Evolutionary conservation across 2,113 vertebrate genomes (phyloP), one percentile per base, ranked within the genome.

Genomic region (Amazona vittata): DNA sequence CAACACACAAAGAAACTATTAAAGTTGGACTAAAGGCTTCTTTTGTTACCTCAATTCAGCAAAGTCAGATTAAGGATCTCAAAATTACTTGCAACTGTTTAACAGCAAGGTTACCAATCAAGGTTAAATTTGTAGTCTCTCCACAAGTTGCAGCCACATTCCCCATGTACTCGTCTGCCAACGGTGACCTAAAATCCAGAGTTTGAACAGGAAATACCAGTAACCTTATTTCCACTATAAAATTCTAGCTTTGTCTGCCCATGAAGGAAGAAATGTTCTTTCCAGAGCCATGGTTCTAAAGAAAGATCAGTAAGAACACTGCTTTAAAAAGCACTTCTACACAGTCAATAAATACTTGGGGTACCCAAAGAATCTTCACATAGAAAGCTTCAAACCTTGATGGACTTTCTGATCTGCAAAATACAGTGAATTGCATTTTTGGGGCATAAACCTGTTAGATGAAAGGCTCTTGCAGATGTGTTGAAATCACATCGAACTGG

Each of bases 181-280:
- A 57, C 0, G 1, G 70, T 52, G 14, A 91, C 28, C 21, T 73
- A 65, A 93, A 89, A 53, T 57, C 44, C n/a, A 37, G 25, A 87
- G 37, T 73, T 94, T 64, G 49, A 80, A 85, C 41, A 91, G 70
- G 49, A 90, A 85, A 91, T 35, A 77, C 26, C 43, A 39, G 35
- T 25, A 92, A 41, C 20, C 6, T 6, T 39, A 63, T 53, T 86
- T 92, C 75, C 46, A 83, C 46, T 76, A 47, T 12, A 35, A 68
- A 64, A 75, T 43, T 50, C 50, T 43, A 89, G 35, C 59, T 92
- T 46, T 85, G 28, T 21, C 64, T 73, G 33, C 57, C 33, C 12
- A 12, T 90, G 65, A 73, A 33, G n/a, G 43, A 70, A 92, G 37
- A 92, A 90, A 33, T 26, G 10, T 14, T 62, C 68, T 57, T 70